phyloP scores from a whole-genome alignment of 2,113 vertebrate species.

The Otolemur garnettii region DNA sequence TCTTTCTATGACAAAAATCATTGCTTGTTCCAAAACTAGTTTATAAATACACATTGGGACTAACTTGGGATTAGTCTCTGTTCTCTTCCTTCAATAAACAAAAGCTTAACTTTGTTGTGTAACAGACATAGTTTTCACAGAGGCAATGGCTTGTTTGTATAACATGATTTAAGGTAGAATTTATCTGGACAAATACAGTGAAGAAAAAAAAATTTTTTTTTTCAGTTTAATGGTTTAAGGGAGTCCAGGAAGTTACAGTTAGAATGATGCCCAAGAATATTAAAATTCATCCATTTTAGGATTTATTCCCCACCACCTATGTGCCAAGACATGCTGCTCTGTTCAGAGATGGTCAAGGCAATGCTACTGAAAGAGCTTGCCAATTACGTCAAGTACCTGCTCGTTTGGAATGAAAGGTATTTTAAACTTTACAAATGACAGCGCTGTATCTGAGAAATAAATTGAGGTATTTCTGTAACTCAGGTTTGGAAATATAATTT shows the following conservation, averaged over 20 bases:
- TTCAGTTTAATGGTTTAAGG: slow-evolving; percentile 14
- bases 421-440: not conserved
- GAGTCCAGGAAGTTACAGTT: slow-evolving; percentile 7
- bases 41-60: slow-evolving; percentile 56
- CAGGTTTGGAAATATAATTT: not conserved
- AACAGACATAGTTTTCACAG: slow-evolving; percentile 51
- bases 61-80: slow-evolving; percentile 21
- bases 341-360: not conserved
- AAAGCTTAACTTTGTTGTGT: slow-evolving; percentile 62
- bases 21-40: slow-evolving; percentile 40
- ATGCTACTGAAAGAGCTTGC: not conserved
- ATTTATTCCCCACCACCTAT: not conserved
- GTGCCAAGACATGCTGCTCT: not conserved
- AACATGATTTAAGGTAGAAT: slow-evolving; percentile 64
- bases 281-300: not conserved
- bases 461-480: not conserved
- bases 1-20: slow-evolving; percentile 37
- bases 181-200: not conserved
- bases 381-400: not conserved
- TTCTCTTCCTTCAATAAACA: slow-evolving; percentile 62
- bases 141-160: slow-evolving; percentile 21
- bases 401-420: not conserved
- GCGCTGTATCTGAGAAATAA: not conserved
- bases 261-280: not conserved
- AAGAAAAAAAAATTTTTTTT: not conserved